These are phyloP conservation scores for Tokudaia muenninki DNA, from an alignment of 2,797 vertebrate genomes.

Conservation along the genomic window DNA sequence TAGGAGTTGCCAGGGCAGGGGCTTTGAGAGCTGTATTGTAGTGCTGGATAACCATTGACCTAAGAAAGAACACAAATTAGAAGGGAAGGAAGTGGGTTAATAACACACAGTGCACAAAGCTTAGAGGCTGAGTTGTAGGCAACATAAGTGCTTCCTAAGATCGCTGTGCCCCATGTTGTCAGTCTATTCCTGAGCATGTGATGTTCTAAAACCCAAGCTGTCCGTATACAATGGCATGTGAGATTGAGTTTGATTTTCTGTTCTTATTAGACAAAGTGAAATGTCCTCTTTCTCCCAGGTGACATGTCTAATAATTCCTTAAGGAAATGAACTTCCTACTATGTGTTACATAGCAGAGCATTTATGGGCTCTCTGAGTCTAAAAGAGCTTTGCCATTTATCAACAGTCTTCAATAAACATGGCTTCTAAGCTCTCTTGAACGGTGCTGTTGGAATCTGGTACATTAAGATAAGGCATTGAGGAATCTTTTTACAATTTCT, in stretches of 20 bases:
- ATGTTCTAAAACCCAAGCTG: not conserved
- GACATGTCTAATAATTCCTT: not conserved
- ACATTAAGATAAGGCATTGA: not conserved
- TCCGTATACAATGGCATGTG: not conserved
- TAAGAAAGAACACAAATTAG: not conserved
- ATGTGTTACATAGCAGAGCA: not conserved
- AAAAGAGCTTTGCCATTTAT: not conserved
- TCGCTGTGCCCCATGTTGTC: no score
- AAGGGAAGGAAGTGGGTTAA: no score
- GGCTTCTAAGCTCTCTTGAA: not conserved
- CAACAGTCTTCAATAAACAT: rapidly evolving
- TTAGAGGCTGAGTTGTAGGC: not conserved
- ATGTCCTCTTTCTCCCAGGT: not conserved
- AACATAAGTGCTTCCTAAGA: not conserved
- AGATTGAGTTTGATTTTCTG: not conserved
- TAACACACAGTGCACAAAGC: not conserved
- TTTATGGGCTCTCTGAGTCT: not conserved
- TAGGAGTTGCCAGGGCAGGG: not conserved
- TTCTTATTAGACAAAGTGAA: not conserved
- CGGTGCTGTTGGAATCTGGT: rapidly evolving
- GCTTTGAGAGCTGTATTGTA: not conserved
- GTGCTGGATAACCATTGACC: not conserved
- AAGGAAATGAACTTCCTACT: not conserved
- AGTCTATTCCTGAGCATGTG: not conserved
- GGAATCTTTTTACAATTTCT: not conserved